Conservation (phyloP, 2,888 invertebrate genomes). For the Melinopterus prodromus region DNA sequence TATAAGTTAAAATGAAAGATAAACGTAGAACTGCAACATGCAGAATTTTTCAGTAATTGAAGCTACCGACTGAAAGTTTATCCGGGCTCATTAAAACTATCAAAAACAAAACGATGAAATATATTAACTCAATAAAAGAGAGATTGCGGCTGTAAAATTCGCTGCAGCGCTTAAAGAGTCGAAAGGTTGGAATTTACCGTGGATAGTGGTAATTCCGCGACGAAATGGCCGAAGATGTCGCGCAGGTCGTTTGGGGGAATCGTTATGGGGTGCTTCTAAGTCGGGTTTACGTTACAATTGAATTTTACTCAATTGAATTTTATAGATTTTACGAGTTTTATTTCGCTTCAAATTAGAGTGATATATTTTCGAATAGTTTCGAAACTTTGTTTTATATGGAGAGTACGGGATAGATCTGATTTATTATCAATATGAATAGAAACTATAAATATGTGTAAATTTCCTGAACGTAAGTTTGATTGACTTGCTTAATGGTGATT, state of each 20-base stretch:
- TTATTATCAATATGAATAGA: background rate
- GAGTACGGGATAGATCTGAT: background rate
- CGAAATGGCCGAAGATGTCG: slow-evolving; percentile 4
- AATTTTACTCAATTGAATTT: background rate
- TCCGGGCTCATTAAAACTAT: background rate
- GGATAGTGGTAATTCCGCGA: background rate
- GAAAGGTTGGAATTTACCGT: background rate
- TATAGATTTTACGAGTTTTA: background rate
- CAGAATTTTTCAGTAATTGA: background rate
- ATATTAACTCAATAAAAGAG: background rate
- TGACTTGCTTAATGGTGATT: too few species aligned
- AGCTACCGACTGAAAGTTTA: background rate
- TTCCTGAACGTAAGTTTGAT: too few species aligned
- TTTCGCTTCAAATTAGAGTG: background rate
- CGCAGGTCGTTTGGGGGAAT: background rate
- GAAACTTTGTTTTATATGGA: background rate
- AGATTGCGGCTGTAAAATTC: background rate
- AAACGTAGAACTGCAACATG: background rate
- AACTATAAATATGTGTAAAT: too few species aligned
- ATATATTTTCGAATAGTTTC: background rate
- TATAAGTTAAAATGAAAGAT: background rate
- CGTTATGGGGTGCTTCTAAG: background rate
- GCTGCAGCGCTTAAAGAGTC: background rate
- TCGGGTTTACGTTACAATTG: background rate
- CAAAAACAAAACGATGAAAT: background rate